phyloP scores from a whole-genome alignment of 2,888 invertebrate species.

The Drosophila kanekoi region DNA sequence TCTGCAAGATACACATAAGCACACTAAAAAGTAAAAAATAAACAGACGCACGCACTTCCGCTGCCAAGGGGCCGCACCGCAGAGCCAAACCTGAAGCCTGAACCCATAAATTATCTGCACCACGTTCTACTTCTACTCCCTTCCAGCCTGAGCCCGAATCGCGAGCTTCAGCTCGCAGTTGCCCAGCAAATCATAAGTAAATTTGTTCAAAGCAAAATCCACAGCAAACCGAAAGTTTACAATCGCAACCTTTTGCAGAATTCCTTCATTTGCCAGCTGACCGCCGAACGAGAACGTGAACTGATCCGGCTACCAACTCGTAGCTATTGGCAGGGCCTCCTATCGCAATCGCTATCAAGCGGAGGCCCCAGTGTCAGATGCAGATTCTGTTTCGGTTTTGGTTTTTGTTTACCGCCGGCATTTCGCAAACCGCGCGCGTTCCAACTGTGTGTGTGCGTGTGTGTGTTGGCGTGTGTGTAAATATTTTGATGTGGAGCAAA shows the following conservation, averaged over 20 bases:
- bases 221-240: constrained; percentile 32
- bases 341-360: constrained; percentile 40
- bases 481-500: constrained; percentile 70
- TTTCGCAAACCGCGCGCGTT: constrained; percentile 51
- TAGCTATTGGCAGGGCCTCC: constrained; percentile 18
- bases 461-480: constrained; percentile 45
- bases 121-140: constrained; percentile 53
- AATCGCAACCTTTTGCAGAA: constrained; percentile 41
- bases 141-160: neutral
- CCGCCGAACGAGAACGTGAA: constrained; percentile 51
- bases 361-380: constrained; percentile 15
- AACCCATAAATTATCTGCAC: constrained; percentile 72
- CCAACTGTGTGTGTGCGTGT: constrained; percentile 11
- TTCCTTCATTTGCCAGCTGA: constrained; percentile 62
- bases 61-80: constrained; percentile 44
- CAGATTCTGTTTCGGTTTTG: constrained; percentile 21
- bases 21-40: constrained; percentile 14
- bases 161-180: constrained; percentile 14
- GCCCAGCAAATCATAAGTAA: constrained; percentile 43
- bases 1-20: constrained; percentile 63
- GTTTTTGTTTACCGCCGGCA: constrained; percentile 81
- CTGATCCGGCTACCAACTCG: constrained; percentile 31
- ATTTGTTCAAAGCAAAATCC: constrained; percentile 32
- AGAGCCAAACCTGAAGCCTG: constrained; percentile 33
- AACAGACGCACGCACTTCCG: constrained; percentile 70